Conservation (phyloP, 2,888 invertebrate genomes). For the Cheilosia variabilis region DNA sequence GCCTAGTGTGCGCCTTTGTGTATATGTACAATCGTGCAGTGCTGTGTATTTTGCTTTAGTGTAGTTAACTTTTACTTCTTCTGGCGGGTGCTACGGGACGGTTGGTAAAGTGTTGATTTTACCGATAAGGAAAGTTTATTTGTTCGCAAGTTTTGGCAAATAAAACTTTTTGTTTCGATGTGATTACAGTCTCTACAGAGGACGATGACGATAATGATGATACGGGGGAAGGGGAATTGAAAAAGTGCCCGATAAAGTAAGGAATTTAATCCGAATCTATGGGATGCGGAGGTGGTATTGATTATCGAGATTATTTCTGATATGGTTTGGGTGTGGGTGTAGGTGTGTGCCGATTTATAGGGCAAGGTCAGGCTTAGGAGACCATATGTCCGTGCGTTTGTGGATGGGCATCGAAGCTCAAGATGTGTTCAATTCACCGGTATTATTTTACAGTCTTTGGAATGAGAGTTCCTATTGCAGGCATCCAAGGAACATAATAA, state of each 20-base stretch:
- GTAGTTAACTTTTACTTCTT: constrained; percentile 39
- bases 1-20: constrained; percentile 6
- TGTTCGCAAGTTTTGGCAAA: constrained; percentile 71
- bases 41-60: neutral
- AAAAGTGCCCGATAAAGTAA: constrained; percentile 26
- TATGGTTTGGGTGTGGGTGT: neutral
- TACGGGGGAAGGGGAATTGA: neutral
- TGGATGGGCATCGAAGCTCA: too few species aligned
- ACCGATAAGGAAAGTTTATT: constrained; percentile 74
- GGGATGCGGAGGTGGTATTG: constrained; percentile 56
- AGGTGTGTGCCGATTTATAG: neutral
- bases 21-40: neutral
- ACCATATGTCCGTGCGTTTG: too few species aligned
- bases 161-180: constrained; percentile 69
- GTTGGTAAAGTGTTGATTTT: constrained; percentile 69
- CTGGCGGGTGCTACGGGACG: constrained; percentile 6
- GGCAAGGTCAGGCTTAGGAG: constrained; percentile 18
- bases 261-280: constrained; percentile 43
- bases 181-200: constrained; percentile 62
- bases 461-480: too few species aligned
- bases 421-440: too few species aligned
- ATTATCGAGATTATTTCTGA: constrained; percentile 61
- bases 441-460: too few species aligned
- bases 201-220: too few species aligned
- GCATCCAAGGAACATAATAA: too few species aligned